Evolutionary conservation across 2,888 invertebrate genomes (phyloP).

Genomic region (Lycaena phlaeas): DNA sequence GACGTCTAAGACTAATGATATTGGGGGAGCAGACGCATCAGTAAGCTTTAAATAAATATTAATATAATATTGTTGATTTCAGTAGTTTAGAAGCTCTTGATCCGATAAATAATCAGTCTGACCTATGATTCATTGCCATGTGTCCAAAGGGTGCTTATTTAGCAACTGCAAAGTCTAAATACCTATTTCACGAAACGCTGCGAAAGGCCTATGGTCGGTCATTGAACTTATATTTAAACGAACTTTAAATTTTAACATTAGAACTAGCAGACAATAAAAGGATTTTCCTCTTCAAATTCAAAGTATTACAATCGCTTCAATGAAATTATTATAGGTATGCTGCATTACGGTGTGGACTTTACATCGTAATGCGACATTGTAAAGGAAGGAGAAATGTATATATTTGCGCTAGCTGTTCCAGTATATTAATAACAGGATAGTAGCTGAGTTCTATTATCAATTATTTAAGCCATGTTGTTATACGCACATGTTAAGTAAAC

Average conservation of each 20-base stretch:
- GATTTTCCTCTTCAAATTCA: no score
- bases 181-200: conserved; percentile 3
- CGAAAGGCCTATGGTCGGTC: conserved; percentile 5
- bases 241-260: background rate
- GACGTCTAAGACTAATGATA: no score
- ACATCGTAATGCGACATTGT: no score
- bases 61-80: no score
- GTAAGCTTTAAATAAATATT: no score
- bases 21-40: no score
- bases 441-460: background rate
- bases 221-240: conserved; percentile 4
- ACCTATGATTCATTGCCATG: background rate
- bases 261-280: background rate
- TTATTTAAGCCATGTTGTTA: background rate
- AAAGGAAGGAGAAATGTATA: background rate
- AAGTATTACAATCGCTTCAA: no score
- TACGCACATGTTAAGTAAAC: background rate
- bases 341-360: no score
- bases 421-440: background rate
- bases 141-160: conserved; percentile 1
- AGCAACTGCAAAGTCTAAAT: conserved; percentile 6
- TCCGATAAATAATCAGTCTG: background rate
- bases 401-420: background rate
- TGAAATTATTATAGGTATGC: no score
- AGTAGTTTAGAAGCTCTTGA: no score